Percentiles rank a stretch among this genome's conserved stretches.
Evolutionary conservation across 2,113 vertebrate genomes (phyloP).

Genomic region (Lagopus leucura): DNA sequence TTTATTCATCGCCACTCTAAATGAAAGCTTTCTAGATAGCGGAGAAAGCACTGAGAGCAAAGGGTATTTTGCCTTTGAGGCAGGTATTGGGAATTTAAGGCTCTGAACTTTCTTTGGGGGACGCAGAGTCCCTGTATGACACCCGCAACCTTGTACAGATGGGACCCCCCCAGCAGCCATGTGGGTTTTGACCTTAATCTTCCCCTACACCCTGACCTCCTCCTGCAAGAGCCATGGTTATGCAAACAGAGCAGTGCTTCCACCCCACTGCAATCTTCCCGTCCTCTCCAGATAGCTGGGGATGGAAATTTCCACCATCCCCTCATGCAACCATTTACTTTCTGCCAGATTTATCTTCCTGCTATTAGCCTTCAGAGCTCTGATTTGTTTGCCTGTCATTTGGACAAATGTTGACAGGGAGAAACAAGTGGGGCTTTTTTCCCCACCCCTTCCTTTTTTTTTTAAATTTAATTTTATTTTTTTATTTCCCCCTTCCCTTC

Average conservation of each 20-base stretch:
- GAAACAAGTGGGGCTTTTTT: conserved; percentile 47
- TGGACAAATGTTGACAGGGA: conserved; percentile 73
- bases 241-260: neutral
- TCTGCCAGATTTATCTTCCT: conserved; percentile 67
- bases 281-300: neutral
- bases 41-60: neutral
- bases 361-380: conserved; percentile 56
- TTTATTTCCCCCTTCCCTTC: neutral
- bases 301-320: conserved; percentile 24
- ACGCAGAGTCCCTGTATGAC: neutral
- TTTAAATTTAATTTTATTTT: neutral
- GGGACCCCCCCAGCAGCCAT: fast-evolving
- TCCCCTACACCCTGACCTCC: fast-evolving
- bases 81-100: fast-evolving
- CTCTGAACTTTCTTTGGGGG: no score
- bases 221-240: neutral
- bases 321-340: neutral
- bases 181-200: fast-evolving
- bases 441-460: neutral
- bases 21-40: neutral
- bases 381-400: conserved; percentile 77
- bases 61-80: fast-evolving
- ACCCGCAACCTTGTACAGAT: neutral
- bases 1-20: neutral
- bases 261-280: neutral